Base-by-base conservation (phyloP, 2,113 vertebrate species). In the Corapipo altera region DNA sequence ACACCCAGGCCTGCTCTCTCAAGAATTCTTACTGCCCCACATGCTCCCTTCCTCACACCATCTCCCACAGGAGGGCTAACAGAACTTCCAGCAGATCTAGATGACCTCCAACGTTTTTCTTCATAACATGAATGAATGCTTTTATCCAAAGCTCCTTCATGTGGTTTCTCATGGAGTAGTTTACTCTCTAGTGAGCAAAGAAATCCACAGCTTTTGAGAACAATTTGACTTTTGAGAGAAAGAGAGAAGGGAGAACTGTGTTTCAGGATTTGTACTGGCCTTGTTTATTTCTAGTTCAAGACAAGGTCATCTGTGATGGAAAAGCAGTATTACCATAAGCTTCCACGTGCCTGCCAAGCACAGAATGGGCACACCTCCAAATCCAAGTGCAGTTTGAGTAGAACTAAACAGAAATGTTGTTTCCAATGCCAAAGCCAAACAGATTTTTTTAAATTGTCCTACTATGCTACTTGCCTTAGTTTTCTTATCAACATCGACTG, bases 251-350 rank as follows among this genome's bases (percentile, higher is more conserved):
- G 32, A 55, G 8, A 33, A 75, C 61, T 27, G 8, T 48, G 35
- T n/a, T 82, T 51, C 52, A 92, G 54, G 65, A 71, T 78, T 89
- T 76, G 23, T 65, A 62, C 39, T 75, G 70, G 28, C 84, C 76
- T 72, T 27, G 73, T 73, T 79, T 93, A 81, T 85, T 95, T 94
- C 83, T 82, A 90, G 83, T 55, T 81, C 93, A 89, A 82, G 70
- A 87, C 88, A 96, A 97, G 92, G 92, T 96, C 86, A 71, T 69
- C 57, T 81, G 52, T 3, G 2, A 86, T 61, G 51, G 78, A 93
- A 93, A 96, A 88, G 44, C 70, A 92, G 72, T 22, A 26, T 51
- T 27, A 52, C 91, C 51, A 28, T 77, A 89, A 95, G 59, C 70
- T 92, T 91, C 80, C 91, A 80, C 15, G 6, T 65, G 86, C 59